Evolutionary conservation across 2,113 vertebrate genomes (phyloP).

Genomic region (Eonycteris spelaea): DNA sequence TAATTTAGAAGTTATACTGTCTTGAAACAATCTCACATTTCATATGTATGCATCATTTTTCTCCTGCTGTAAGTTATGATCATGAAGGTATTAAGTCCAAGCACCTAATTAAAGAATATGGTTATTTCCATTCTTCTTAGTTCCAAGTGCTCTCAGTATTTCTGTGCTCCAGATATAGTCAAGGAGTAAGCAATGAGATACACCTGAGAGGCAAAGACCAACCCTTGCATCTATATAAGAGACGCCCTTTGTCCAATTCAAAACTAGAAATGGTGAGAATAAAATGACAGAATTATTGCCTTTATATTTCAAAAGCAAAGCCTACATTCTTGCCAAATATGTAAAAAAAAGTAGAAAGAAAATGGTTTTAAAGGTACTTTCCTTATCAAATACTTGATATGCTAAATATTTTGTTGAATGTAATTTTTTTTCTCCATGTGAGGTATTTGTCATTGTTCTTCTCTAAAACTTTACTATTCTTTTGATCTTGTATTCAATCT

Average conservation of each 20-base stretch:
- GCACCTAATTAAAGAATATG: background rate
- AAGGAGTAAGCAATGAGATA: constrained; percentile 10
- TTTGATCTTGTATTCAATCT: background rate
- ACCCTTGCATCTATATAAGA: background rate
- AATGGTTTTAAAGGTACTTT: background rate
- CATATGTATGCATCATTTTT: background rate
- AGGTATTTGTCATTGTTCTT: background rate
- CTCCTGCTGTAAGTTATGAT: background rate
- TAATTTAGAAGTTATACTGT: background rate
- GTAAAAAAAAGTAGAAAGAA: background rate
- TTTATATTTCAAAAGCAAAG: constrained; percentile 24
- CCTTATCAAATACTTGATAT: constrained; percentile 23
- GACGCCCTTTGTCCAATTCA: background rate
- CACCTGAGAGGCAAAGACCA: background rate
- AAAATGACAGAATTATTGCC: constrained; percentile 2
- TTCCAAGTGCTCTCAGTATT: background rate
- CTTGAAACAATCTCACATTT: constrained; percentile 18
- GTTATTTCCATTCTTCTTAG: background rate
- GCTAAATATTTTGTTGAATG: background rate
- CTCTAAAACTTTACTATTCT: constrained; percentile 28
- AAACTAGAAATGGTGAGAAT: constrained; percentile 1
- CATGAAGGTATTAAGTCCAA: background rate
- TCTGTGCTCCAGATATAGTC: background rate
- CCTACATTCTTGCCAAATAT: background rate
- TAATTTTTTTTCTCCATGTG: background rate